These are phyloP conservation scores for Limnephilus lunatus DNA, from an alignment of 2,888 invertebrate genomes.

Conservation along the genomic window DNA sequence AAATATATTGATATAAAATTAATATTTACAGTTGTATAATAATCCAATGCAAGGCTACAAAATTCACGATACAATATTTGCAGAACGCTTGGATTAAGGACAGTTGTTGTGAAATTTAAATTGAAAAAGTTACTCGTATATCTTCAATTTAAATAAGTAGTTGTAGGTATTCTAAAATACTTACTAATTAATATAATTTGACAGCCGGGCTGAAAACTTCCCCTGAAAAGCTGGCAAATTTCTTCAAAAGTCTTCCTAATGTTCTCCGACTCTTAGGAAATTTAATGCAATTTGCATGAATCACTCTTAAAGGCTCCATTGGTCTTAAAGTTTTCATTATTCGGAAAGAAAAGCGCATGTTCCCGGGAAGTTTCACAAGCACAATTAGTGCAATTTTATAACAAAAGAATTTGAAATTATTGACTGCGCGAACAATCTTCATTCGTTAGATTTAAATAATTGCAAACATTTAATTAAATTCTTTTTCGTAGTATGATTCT, in stretches of 20 bases:
- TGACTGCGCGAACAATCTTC: not conserved
- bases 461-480: too few relatives aligned
- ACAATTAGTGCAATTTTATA: conserved; percentile 28
- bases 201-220: conserved; percentile 21
- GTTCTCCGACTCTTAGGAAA: conserved; percentile 53
- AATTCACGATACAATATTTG: too few relatives aligned
- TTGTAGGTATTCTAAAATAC: not conserved
- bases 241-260: conserved; percentile 48
- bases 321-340: conserved; percentile 63
- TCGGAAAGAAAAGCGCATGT: conserved; percentile 36
- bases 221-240: conserved; percentile 25
- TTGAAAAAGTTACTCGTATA: too few relatives aligned
- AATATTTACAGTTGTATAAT: too few relatives aligned
- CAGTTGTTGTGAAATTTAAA: too few relatives aligned
- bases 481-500: too few relatives aligned
- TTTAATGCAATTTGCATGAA: conserved; percentile 63
- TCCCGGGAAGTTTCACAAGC: conserved; percentile 18
- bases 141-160: not conserved
- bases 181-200: not conserved
- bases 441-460: too few relatives aligned
- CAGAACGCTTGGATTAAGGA: too few relatives aligned
- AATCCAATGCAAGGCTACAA: too few relatives aligned
- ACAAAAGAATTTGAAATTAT: not conserved
- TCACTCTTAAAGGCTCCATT: conserved; percentile 62
- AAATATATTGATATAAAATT: too few relatives aligned